Percentiles rank a stretch among this genome's conserved stretches.
phyloP scores from a whole-genome alignment of 2,113 vertebrate species.

The Mormyrus lacerda region DNA sequence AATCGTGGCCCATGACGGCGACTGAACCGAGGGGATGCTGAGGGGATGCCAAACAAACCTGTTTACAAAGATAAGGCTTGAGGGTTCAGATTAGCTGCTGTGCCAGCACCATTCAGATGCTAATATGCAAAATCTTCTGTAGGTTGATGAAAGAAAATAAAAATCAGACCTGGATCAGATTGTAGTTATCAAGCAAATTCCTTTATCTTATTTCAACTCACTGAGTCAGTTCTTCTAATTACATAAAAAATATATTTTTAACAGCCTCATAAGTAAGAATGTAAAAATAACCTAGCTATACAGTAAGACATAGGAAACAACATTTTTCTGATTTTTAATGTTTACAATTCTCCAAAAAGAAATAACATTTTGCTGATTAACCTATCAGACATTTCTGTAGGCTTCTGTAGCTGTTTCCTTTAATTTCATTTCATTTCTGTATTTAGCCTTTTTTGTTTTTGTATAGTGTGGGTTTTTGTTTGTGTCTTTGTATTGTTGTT shows the following conservation, averaged over 20 bases:
- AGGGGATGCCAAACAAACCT: constrained; percentile 5
- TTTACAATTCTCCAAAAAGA: background rate
- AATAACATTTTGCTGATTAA: background rate
- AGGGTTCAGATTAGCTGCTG: background rate
- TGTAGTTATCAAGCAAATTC: background rate
- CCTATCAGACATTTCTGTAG: background rate
- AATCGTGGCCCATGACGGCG: background rate
- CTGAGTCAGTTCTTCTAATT: background rate
- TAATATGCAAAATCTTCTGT: constrained; percentile 12
- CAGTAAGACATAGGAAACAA: background rate
- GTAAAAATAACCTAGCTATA: background rate
- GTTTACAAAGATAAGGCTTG: constrained; percentile 14
- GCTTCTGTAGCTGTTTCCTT: background rate
- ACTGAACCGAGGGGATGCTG: background rate
- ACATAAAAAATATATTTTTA: background rate
- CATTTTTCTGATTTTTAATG: background rate
- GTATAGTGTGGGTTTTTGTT: background rate
- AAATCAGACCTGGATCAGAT: background rate
- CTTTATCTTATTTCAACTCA: background rate
- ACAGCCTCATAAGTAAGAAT: background rate
- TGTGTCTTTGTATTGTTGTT: background rate
- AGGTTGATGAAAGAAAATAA: background rate
- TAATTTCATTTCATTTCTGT: background rate
- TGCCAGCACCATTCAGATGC: constrained; percentile 12
- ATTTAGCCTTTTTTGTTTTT: background rate